Percentiles rank a stretch among this genome's conserved stretches.
Evolutionary conservation across 35 echinoderm and acorn worm genomes (phyloP).

Genomic region (Diadema setosum): DNA sequence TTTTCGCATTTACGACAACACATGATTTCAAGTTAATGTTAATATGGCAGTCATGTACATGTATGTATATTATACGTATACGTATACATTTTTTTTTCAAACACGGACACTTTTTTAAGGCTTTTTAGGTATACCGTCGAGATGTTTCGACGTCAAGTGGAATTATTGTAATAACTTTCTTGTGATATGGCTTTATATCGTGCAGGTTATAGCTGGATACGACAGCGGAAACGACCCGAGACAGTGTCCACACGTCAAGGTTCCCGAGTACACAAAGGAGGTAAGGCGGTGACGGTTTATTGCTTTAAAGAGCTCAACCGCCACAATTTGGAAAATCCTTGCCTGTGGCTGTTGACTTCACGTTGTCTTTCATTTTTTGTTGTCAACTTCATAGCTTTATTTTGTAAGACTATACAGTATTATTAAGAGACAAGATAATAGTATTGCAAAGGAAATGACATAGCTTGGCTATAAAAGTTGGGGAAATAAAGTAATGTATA

Average conservation of each 20-base stretch:
- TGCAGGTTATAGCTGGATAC: conserved; percentile 63
- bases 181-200: neutral
- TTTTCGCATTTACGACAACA: neutral
- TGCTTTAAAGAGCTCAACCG: neutral
- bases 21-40: neutral
- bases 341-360: neutral
- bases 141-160: neutral
- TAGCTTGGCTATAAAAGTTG: no score
- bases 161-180: neutral
- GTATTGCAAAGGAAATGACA: no score
- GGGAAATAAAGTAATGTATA: no score
- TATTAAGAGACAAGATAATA: no score
- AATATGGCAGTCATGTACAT: neutral
- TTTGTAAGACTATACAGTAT: neutral
- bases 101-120: neutral
- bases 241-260: conserved; percentile 27
- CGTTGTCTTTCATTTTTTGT: neutral
- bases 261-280: conserved; percentile 38
- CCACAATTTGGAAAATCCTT: neutral
- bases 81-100: neutral
- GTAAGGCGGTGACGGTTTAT: neutral
- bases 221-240: conserved; percentile 52
- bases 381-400: neutral
- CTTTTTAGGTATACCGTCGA: neutral
- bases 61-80: neutral